Conservation (phyloP, 37 sponge, comb jelly and placozoan species). For the Beroe forskalii region DNA sequence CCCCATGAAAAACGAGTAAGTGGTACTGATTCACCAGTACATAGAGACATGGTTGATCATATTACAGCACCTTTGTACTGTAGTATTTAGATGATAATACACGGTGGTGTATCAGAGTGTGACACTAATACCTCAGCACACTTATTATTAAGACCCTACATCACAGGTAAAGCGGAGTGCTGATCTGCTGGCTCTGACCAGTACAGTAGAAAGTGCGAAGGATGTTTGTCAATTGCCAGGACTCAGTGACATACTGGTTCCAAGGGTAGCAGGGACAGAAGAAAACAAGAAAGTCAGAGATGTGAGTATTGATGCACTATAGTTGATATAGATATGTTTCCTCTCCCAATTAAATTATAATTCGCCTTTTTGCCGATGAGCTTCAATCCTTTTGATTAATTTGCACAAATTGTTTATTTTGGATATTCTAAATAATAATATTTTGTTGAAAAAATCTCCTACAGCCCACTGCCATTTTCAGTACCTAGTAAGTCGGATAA, state of each 20-base stretch:
- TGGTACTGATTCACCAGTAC: too few relatives aligned
- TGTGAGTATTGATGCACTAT: slow-evolving; percentile 48
- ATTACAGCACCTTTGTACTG: too few relatives aligned
- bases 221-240: slow-evolving; percentile 3
- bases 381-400: background rate
- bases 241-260: slow-evolving; percentile 24
- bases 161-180: background rate
- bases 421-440: too few relatives aligned
- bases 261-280: background rate
- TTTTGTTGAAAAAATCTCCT: too few relatives aligned
- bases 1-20: slow-evolving; percentile 57
- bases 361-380: too few relatives aligned
- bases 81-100: too few relatives aligned
- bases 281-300: slow-evolving; percentile 34
- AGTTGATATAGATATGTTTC: too few relatives aligned
- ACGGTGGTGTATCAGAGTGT: too few relatives aligned
- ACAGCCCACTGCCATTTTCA: background rate
- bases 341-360: too few relatives aligned
- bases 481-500: slow-evolving; percentile 3
- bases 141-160: too few relatives aligned
- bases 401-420: background rate
- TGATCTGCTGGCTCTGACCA: background rate
- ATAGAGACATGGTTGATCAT: too few relatives aligned
- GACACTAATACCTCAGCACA: too few relatives aligned
- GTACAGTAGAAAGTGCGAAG: background rate